phyloP scores from a whole-genome alignment of 2,888 invertebrate genomes.

The Tachina lurida region DNA sequence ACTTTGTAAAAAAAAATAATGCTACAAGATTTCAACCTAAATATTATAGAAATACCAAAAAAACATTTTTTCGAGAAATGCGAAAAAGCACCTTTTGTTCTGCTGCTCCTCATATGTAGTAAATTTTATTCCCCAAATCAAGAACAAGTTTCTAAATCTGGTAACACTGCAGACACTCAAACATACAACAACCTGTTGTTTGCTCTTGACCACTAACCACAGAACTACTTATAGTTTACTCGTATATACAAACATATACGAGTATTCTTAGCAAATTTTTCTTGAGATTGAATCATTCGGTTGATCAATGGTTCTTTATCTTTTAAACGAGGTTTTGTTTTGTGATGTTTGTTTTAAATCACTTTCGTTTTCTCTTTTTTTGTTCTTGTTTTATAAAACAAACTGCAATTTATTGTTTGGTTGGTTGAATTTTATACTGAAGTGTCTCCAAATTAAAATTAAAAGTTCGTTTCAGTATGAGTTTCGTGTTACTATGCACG shows the following conservation, averaged over 20 bases:
- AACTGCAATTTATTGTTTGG: constrained; percentile 6
- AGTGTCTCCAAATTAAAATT: constrained; percentile 1
- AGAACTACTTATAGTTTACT: constrained; percentile 6
- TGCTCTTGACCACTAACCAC: constrained; percentile 21
- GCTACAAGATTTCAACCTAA: no score
- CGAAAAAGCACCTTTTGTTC: no score
- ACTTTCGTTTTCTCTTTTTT: constrained; percentile 32
- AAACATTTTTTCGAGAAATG: no score
- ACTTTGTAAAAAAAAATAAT: no score
- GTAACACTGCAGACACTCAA: background rate
- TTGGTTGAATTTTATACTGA: background rate
- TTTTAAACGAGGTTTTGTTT: background rate
- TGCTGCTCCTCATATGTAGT: no score
- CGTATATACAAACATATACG: background rate
- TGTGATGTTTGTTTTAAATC: constrained; percentile 9
- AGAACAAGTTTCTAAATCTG: constrained; percentile 5
- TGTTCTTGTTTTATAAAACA: background rate
- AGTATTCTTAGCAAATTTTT: constrained; percentile 26
- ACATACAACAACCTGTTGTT: constrained; percentile 32
- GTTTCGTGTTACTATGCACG: constrained; percentile 54
- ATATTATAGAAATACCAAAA: no score
- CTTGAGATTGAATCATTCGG: constrained; percentile 31
- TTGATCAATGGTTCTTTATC: constrained; percentile 48
- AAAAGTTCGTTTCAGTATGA: background rate
- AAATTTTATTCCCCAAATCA: background rate